phyloP scores from a whole-genome alignment of 2,888 invertebrate species.

The Glyphotaelius pellucidus region DNA sequence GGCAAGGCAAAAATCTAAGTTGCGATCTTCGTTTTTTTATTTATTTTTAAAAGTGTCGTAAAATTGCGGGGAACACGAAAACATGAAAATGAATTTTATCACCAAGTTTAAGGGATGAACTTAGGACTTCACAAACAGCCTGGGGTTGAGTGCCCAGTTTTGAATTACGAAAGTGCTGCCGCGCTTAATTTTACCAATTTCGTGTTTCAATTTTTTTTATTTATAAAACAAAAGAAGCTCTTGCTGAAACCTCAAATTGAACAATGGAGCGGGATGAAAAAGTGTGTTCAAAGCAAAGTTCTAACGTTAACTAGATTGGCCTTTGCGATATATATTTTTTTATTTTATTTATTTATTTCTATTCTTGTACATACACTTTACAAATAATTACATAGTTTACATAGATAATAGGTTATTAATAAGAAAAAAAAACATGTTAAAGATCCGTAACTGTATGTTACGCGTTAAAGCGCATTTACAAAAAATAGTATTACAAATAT shows the following conservation, averaged over 20 bases:
- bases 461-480: not conserved
- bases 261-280: not conserved
- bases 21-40: not conserved
- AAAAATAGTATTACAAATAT: not conserved
- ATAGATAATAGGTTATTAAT: too few relatives aligned
- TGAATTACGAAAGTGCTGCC: not conserved
- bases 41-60: constrained; percentile 25
- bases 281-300: not conserved
- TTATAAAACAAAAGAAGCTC: not conserved
- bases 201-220: not conserved
- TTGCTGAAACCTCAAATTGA: not conserved
- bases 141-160: not conserved
- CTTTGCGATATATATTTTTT: too few relatives aligned
- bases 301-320: not conserved
- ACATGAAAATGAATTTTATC: constrained; percentile 26
- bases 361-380: too few relatives aligned
- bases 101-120: not conserved
- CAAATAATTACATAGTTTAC: too few relatives aligned
- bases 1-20: constrained; percentile 10
- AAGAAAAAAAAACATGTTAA: too few relatives aligned
- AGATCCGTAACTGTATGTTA: too few relatives aligned
- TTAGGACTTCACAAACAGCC: constrained; percentile 1
- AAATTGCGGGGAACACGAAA: not conserved
- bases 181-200: not conserved
- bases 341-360: too few relatives aligned